phyloP scores from a whole-genome alignment of 1,140 invertebrate species.

The Zophobas atratus region DNA sequence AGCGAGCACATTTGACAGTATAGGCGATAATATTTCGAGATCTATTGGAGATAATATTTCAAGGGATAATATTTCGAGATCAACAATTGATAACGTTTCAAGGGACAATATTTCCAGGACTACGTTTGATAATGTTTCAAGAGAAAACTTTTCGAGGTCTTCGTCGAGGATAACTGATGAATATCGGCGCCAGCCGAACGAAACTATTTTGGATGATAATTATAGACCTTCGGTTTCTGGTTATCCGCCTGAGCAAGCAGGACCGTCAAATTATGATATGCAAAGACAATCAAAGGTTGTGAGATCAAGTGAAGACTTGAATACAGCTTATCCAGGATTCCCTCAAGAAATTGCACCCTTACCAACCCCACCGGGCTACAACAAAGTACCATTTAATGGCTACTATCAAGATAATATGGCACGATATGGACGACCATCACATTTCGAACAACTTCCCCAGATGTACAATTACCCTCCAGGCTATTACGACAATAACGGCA shows the following conservation, averaged over 20 bases:
- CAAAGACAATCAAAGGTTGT: neutral
- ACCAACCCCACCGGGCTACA: constrained; percentile 8
- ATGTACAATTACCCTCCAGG: constrained; percentile 4
- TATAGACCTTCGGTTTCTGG: neutral
- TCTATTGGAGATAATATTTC: neutral
- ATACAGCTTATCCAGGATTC: neutral
- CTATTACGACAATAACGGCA: neutral
- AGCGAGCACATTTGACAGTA: constrained; percentile 12
- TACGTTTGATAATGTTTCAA: neutral
- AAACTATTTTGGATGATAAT: neutral
- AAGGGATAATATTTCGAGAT: constrained; percentile 12
- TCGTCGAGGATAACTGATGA: constrained; percentile 1
- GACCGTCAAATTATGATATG: neutral
- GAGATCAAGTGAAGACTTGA: neutral
- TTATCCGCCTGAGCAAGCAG: neutral
- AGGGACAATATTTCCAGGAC: constrained; percentile 13
- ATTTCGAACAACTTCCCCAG: neutral
- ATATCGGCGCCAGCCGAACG: neutral
- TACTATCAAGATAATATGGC: constrained; percentile 13
- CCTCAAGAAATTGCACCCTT: neutral
- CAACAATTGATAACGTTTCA: neutral
- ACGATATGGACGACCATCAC: neutral
- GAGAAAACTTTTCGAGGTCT: constrained; percentile 21
- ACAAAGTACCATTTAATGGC: constrained; percentile 1
- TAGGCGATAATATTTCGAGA: constrained; percentile 13